A percentile compares a stretch with the other conserved stretches of the same genome.
phyloP scores from a whole-genome alignment of 1,140 invertebrate species.

The Centruroides vittatus region DNA sequence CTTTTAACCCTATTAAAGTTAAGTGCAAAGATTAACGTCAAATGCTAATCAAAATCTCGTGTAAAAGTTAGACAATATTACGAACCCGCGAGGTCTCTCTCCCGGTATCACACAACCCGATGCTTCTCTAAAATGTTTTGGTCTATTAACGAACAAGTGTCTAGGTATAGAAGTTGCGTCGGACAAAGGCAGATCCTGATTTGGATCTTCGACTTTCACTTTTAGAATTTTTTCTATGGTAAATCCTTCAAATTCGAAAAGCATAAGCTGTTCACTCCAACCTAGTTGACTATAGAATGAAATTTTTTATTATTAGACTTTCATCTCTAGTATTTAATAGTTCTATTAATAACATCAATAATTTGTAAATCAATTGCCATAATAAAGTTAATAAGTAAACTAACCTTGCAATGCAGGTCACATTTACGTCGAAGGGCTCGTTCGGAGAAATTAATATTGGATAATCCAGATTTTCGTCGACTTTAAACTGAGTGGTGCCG shows the following conservation, averaged over 20 bases:
- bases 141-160: background rate
- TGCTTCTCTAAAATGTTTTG: background rate
- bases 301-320: constrained; percentile 1
- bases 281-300: constrained; percentile 2
- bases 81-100: constrained; percentile 4
- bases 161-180: background rate
- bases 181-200: constrained; percentile 7
- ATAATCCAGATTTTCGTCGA: background rate
- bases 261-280: constrained; percentile 3
- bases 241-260: constrained; percentile 10
- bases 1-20: constrained; percentile 1
- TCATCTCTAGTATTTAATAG: background rate
- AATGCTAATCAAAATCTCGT: constrained; percentile 1
- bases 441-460: constrained; percentile 1
- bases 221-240: constrained; percentile 1
- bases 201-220: constrained; percentile 7
- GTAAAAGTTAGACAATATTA: background rate
- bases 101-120: constrained; percentile 5
- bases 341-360: too few species aligned
- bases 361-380: too few species aligned
- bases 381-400: background rate
- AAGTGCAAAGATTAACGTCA: background rate
- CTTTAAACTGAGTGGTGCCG: background rate
- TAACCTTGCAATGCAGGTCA: background rate
- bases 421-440: background rate